phyloP scores from a whole-genome alignment of 2,888 invertebrate genomes.

The Stenoptilia bipunctidactyla region DNA sequence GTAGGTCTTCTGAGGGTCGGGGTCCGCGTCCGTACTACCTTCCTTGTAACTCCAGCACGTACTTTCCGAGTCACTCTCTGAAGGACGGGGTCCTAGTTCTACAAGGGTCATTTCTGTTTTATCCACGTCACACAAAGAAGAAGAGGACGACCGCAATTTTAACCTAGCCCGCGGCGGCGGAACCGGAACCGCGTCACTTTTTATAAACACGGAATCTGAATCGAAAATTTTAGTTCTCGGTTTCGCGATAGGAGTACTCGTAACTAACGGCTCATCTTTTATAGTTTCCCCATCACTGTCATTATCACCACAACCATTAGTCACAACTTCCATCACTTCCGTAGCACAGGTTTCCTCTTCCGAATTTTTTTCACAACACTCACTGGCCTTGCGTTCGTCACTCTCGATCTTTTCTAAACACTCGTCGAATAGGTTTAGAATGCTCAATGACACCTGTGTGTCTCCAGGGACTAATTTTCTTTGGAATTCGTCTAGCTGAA shows the following conservation, averaged over 20 bases:
- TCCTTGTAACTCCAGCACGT: conserved; percentile 64
- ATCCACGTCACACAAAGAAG: conserved; percentile 22
- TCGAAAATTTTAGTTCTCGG: conserved; percentile 9
- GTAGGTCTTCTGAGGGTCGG: conserved; percentile 37
- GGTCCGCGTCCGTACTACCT: conserved; percentile 38
- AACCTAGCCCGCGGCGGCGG: conserved; percentile 38
- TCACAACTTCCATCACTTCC: conserved; percentile 12
- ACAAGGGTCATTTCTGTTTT: conserved; percentile 19
- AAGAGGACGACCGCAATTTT: conserved; percentile 31
- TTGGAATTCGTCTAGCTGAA: conserved; percentile 57
- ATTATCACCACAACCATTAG: conserved; percentile 22
- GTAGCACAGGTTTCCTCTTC: conserved; percentile 14
- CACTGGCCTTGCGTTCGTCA: conserved; percentile 8
- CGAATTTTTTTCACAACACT: not conserved
- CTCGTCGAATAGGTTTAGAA: conserved; percentile 61
- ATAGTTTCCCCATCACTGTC: conserved; percentile 47
- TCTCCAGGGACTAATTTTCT: conserved; percentile 37
- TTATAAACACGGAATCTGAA: conserved; percentile 28
- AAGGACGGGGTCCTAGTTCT: conserved; percentile 26
- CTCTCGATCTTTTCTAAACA: conserved; percentile 52
- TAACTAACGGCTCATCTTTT: conserved; percentile 40
- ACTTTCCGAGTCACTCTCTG: conserved; percentile 53
- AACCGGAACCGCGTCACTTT: conserved; percentile 34
- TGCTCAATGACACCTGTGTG: conserved; percentile 47
- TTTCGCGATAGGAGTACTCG: conserved; percentile 34